Evolutionary conservation across 2,113 vertebrate species (phyloP).

Genomic region (Morone chrysops): DNA sequence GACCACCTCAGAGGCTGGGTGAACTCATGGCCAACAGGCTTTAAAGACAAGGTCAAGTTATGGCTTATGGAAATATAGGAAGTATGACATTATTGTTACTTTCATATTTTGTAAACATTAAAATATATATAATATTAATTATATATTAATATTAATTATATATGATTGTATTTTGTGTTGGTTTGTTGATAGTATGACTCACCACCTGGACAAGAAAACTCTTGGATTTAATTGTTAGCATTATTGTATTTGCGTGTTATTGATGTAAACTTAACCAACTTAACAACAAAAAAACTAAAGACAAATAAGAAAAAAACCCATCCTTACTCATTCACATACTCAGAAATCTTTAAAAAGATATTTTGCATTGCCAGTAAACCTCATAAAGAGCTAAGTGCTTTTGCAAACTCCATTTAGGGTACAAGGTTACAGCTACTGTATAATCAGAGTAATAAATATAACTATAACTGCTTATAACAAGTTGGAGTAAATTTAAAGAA

Average conservation of each 20-base stretch:
- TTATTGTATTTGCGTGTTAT: neutral
- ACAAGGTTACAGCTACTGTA: neutral
- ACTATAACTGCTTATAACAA: neutral
- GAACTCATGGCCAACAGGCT: neutral
- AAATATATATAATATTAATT: no score
- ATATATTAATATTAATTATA: neutral
- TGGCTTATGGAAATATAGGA: neutral
- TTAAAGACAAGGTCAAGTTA: neutral
- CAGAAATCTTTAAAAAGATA: neutral
- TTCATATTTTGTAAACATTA: no score
- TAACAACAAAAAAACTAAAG: neutral
- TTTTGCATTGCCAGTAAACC: neutral
- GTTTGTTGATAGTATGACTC: no score
- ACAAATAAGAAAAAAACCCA: no score
- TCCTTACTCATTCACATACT: neutral
- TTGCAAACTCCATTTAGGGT: neutral
- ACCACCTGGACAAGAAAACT: no score
- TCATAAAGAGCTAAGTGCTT: neutral
- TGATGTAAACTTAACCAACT: neutral
- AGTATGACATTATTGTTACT: neutral
- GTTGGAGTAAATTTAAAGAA: slow-evolving; percentile 6
- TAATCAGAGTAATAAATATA: slow-evolving; percentile 21
- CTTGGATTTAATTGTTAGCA: neutral
- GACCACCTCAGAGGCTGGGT: neutral
- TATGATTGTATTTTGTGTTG: neutral